Conservation (phyloP, 2,888 invertebrate species). For the Schizaphis graminum region DNA sequence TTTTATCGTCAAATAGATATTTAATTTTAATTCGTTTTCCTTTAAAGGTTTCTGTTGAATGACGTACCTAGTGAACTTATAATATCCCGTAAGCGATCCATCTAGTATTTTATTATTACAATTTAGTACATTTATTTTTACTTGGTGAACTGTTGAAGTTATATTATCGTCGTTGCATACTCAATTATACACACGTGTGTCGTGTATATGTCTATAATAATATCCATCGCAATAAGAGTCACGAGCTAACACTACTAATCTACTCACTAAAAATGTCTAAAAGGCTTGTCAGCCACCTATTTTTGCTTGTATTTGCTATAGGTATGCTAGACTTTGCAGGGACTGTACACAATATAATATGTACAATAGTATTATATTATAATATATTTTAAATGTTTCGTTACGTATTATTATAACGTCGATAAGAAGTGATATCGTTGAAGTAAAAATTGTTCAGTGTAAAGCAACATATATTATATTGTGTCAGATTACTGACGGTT, state of each 20-base stretch:
- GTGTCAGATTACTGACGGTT: not conserved
- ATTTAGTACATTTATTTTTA: not conserved
- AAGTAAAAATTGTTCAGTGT: not conserved
- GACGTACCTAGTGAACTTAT: not conserved
- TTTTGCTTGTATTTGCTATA: not conserved
- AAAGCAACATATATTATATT: not conserved
- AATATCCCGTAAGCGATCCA: not conserved
- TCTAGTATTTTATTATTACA: not conserved
- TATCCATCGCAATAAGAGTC: not conserved
- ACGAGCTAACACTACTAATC: not conserved
- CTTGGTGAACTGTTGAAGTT: not conserved
- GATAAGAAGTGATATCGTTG: not conserved
- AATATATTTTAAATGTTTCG: not conserved
- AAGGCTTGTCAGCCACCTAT: not conserved
- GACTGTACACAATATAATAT: not conserved
- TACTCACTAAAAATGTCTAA: not conserved
- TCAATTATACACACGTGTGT: not conserved
- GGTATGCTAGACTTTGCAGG: not conserved
- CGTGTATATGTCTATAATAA: not conserved
- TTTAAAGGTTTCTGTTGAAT: constrained; percentile 11
- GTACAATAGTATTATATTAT: not conserved
- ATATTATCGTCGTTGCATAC: not conserved
- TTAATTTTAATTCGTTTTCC: not conserved
- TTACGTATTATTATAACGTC: not conserved
- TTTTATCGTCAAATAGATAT: not conserved